Evolutionary conservation across 1,140 invertebrate species (phyloP).

Genomic region (Potamilus streckersoni): DNA sequence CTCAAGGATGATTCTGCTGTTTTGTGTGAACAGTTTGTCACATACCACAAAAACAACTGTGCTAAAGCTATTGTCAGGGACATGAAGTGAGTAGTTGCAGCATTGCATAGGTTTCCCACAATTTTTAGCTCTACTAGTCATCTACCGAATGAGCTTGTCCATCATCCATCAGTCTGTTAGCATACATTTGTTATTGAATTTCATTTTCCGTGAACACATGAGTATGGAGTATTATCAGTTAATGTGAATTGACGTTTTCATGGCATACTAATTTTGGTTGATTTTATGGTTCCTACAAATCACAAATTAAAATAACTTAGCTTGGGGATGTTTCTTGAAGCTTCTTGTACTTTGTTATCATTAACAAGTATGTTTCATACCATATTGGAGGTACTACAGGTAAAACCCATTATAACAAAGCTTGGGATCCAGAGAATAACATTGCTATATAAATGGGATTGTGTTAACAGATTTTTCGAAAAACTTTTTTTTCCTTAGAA

Average conservation of each 20-base stretch:
- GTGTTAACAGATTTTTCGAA: too few relatives aligned
- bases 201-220: neutral
- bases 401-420: too few relatives aligned
- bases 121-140: too few relatives aligned
- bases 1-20: conserved; percentile 81
- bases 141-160: too few relatives aligned
- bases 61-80: conserved; percentile 82
- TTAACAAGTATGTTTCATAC: neutral
- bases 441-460: too few relatives aligned
- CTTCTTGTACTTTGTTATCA: too few relatives aligned
- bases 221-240: neutral
- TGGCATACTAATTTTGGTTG: too few relatives aligned
- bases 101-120: neutral
- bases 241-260: neutral
- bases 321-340: neutral
- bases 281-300: neutral
- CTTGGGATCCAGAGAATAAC: too few relatives aligned
- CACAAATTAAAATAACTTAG: neutral
- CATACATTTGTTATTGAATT: too few relatives aligned
- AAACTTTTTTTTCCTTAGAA: too few relatives aligned
- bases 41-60: conserved; percentile 86
- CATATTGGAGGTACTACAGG: neutral
- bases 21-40: conserved; percentile 89
- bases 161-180: too few relatives aligned
- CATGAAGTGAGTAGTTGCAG: conserved; percentile 70